Percentiles rank a stretch among this genome's conserved stretches.
phyloP scores from a whole-genome alignment of 2,888 invertebrate species.

The Odontomyia ornata region DNA sequence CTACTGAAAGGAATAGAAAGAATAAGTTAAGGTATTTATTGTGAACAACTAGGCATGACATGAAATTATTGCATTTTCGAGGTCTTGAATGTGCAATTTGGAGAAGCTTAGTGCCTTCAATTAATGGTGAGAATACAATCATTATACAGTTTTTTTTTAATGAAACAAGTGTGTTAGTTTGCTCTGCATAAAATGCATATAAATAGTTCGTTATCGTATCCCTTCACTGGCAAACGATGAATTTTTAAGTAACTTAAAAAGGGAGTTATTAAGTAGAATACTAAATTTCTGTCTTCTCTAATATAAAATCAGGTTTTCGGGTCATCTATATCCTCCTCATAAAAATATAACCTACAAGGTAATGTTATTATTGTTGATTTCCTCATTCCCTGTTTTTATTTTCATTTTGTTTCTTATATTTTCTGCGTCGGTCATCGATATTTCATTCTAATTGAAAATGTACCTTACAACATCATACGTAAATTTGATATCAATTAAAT shows the following conservation, averaged over 20 bases:
- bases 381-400: neutral
- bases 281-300: constrained; percentile 23
- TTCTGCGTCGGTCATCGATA: constrained; percentile 3
- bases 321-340: constrained; percentile 1
- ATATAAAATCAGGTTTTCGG: constrained; percentile 7
- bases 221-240: constrained; percentile 24
- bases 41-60: too few species aligned
- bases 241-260: constrained; percentile 41
- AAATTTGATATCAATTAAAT: constrained; percentile 12
- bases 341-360: constrained; percentile 15
- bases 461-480: constrained; percentile 4
- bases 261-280: constrained; percentile 31
- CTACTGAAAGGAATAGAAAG: too few species aligned
- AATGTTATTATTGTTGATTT: constrained; percentile 12
- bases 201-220: constrained; percentile 17
- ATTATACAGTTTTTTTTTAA: too few species aligned
- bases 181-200: constrained; percentile 34
- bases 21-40: too few species aligned
- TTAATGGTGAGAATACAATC: too few species aligned
- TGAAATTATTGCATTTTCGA: too few species aligned
- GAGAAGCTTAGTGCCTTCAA: too few species aligned
- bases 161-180: constrained; percentile 41
- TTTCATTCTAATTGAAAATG: constrained; percentile 20
- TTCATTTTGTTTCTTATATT: too few species aligned
- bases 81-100: too few species aligned